Conservation (phyloP, 2,113 vertebrate genomes). For the Chlamydotis undulata region DNA sequence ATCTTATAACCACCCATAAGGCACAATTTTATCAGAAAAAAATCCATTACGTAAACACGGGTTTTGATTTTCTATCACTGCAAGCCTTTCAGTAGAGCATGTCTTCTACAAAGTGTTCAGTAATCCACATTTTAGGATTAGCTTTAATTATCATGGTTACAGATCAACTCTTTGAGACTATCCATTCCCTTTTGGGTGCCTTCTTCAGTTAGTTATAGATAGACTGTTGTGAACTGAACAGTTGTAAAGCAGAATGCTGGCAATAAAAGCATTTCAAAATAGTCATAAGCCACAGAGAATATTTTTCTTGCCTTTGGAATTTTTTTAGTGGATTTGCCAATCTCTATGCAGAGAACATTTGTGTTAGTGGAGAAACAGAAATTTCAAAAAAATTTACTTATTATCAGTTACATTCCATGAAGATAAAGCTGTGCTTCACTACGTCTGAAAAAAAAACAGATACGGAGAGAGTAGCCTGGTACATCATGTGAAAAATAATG, state of each 20-base stretch:
- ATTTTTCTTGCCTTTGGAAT: neutral
- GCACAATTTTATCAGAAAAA: neutral
- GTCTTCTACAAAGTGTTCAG: neutral
- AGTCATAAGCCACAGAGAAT: neutral
- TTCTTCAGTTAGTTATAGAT: neutral
- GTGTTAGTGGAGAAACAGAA: neutral
- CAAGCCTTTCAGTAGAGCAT: neutral
- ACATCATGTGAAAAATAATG: neutral
- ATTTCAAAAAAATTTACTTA: neutral
- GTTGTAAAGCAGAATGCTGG: neutral
- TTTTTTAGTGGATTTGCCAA: neutral
- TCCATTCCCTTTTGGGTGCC: neutral
- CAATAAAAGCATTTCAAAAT: neutral
- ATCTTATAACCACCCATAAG: neutral
- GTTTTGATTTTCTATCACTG: neutral
- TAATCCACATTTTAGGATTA: neutral
- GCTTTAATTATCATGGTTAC: neutral
- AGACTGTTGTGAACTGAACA: neutral
- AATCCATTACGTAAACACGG: neutral
- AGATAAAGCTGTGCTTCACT: neutral
- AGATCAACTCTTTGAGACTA: neutral
- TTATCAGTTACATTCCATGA: neutral
- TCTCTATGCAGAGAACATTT: neutral
- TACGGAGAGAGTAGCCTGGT: neutral
- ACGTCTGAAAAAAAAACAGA: neutral